Base-by-base conservation (phyloP, 2,888 invertebrate species). In the Agonopterix arenella region DNA sequence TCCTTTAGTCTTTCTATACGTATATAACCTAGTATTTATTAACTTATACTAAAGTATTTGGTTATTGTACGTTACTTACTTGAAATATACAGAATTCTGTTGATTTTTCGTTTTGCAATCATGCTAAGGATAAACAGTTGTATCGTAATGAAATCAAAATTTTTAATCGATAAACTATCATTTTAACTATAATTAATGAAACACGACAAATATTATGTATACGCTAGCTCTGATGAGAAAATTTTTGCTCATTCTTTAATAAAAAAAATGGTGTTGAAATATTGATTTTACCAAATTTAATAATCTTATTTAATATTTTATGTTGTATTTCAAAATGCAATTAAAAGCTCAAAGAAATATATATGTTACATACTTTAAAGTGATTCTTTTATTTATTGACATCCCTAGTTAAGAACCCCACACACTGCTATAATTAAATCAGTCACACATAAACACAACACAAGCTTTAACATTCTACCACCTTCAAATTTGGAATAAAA, bases 301-400 rank as follows among this genome's bases (percentile, higher is more conserved):
- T 92, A 92, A 92, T 92, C 92, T 93, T 93, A 93, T 93, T 93
- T 93, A 93, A 92, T 93, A 93, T 93, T 93, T 89, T 89, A 93
- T 93, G 93, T 93, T 93, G 93, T 93, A 93, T 92, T 93, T 93
- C 93, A 93, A 92, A 93, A 93, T 93, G 93, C 93, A 93, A 93
- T 93, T 93, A 93, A 90, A 93, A 92, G 93, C 93, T 93, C 93
- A 94, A 93, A 93, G 93, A 93, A 93, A 93, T 93, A 93, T 92
- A 92, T 93, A 93, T 93, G 93, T 93, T 93, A 93, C 93, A 92
- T 93, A 92, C 91, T 91, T 84, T 79, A 77, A 83, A 65, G 76
- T 62, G 70, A 53, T 68, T 75, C 28, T 85, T 86, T 84, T 81
- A 88, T 90, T 89, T 83, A 61, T 45, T 18, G 11, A 11, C 10